Base-by-base conservation (phyloP, 1,140 invertebrate genomes). In the Lepidostoma basale region DNA sequence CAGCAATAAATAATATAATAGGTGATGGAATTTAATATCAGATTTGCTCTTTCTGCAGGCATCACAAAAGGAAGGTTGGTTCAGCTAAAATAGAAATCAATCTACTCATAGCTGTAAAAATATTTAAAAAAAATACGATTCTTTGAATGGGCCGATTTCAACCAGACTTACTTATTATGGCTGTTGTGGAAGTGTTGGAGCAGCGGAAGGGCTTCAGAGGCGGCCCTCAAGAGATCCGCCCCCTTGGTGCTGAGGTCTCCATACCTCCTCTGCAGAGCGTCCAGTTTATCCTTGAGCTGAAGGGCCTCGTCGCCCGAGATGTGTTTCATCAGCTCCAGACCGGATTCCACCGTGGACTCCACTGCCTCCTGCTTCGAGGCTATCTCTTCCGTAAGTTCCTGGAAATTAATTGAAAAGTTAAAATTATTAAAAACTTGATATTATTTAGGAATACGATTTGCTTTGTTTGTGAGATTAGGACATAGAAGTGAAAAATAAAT, bases 121-220 rank as follows among this genome's bases (percentile, higher is more conserved):
- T 22, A 8, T 22, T 20, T 23, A 23, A 60, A n/a, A n/a, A n/a
- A n/a, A n/a, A n/a, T n/a, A n/a, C n/a, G n/a, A n/a, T 26, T 28
- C n/a, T 54, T 10, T 9, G 10, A 39, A 26, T n/a, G n/a, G n/a
- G n/a, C n/a, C n/a, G n/a, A n/a, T n/a, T 36, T 36, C 33, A 8
- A 8, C 5, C n/a, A n/a, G 6, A 73, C 76, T 75, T 40, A 79
- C 75, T 78, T 81, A 69, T 89, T 91, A 79, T 98, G 96, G 47
- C 90, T 91, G 52, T 92, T 90, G 77, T 97, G 94, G 85, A 98
- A 96, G 75, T 96, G 93, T 74, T 97, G 92, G 1, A 97, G 94
- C 12, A 98, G 77, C 1, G 97, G 97, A 62, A 98, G 77, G 0
- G 95, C 93, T 74, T 96, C 93, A 65, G 93, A 91, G 22, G 95